Conservation (phyloP, 2,113 vertebrate species). For the Pavo muticus region DNA sequence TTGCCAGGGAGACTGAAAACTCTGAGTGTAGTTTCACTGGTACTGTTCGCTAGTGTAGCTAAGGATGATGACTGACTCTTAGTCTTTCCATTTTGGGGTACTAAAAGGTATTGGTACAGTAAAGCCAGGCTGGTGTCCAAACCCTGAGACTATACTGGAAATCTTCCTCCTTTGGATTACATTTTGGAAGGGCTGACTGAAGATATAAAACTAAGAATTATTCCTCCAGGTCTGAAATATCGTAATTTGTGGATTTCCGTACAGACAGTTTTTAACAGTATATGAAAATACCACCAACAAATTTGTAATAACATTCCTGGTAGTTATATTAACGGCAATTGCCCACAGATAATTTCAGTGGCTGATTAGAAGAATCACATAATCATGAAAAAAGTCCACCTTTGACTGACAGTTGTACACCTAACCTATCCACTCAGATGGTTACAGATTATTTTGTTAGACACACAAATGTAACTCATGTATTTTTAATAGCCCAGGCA, state of each 20-base stretch:
- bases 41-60: background rate
- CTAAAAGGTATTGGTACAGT: background rate
- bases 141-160: background rate
- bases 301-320: background rate
- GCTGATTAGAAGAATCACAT: background rate
- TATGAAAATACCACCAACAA: background rate
- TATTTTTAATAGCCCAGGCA: conserved; percentile 77
- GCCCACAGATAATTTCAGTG: background rate
- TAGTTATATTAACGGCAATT: background rate
- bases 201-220: background rate
- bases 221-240: background rate
- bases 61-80: background rate
- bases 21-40: background rate
- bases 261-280: background rate
- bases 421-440: background rate
- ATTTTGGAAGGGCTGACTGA: background rate
- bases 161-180: background rate
- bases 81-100: background rate
- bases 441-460: background rate
- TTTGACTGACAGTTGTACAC: background rate
- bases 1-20: background rate
- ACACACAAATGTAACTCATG: conserved; percentile 36
- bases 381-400: background rate
- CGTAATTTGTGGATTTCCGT: background rate
- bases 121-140: background rate